Conservation (phyloP, 2,888 invertebrate species). For the Aelia acuminata region DNA sequence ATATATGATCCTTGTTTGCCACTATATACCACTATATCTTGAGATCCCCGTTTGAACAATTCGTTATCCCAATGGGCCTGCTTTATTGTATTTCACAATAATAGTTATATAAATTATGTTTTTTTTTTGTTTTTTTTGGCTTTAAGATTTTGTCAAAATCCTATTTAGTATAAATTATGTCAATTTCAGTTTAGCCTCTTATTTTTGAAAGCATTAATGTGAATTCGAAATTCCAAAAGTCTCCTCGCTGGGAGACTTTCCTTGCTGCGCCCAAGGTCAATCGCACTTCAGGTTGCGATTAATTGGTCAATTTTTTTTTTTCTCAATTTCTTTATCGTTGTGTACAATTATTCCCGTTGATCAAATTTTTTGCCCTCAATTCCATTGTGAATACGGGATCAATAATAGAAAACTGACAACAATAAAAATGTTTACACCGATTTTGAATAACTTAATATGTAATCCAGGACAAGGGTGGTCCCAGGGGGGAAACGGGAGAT, state of each 20-base stretch:
- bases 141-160: too few species aligned
- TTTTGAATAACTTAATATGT: too few species aligned
- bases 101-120: background rate
- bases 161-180: background rate
- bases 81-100: background rate
- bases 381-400: too few species aligned
- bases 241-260: background rate
- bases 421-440: too few species aligned
- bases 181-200: background rate
- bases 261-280: background rate
- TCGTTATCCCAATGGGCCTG: background rate
- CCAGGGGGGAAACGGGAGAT: too few species aligned
- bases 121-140: too few species aligned
- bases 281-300: background rate
- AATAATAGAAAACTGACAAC: too few species aligned
- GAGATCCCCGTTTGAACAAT: background rate
- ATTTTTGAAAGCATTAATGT: background rate
- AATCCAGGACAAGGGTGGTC: too few species aligned
- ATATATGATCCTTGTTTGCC: background rate
- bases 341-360: too few species aligned
- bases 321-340: background rate
- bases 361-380: too few species aligned
- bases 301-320: background rate
- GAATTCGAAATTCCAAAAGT: constrained; percentile 9
- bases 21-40: background rate